Evolutionary conservation across 2,888 invertebrate species (phyloP).

Genomic region (Callyntrura sp.): DNA sequence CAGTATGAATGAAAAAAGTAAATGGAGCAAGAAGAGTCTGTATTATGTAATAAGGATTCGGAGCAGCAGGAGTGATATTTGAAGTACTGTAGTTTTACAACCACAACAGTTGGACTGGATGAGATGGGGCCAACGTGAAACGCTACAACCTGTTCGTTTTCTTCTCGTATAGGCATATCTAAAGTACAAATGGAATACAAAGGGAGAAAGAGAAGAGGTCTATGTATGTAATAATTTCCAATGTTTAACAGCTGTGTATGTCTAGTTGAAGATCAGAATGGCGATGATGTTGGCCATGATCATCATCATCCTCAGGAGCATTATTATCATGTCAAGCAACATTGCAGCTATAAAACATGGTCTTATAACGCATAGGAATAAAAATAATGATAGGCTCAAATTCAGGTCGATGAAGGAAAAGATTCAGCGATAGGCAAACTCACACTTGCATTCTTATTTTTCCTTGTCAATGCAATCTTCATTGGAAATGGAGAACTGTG

Average conservation of each 20-base stretch:
- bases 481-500: slow-evolving; percentile 49
- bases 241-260: slow-evolving; percentile 57
- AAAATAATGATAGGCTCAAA: slow-evolving; percentile 3
- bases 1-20: slow-evolving; percentile 16
- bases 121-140: neutral
- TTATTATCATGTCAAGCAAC: slow-evolving; percentile 65
- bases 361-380: neutral
- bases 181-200: neutral
- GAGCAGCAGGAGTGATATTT: slow-evolving; percentile 9
- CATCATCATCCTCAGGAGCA: slow-evolving; percentile 46
- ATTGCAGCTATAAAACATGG: slow-evolving; percentile 4
- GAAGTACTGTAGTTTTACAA: neutral
- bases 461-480: slow-evolving; percentile 52
- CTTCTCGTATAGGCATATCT: neutral
- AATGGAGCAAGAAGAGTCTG: neutral
- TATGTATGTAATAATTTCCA: slow-evolving; percentile 25
- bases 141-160: slow-evolving; percentile 23
- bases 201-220: neutral
- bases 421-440: neutral
- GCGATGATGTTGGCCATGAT: slow-evolving; percentile 1
- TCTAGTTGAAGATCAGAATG: slow-evolving; percentile 1
- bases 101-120: slow-evolving; percentile 28
- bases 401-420: slow-evolving; percentile 27
- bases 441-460: slow-evolving; percentile 50
- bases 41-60: slow-evolving; percentile 15